Evolutionary conservation across 2,113 vertebrate genomes (phyloP).

Genomic region (Chroicocephalus ridibundus): DNA sequence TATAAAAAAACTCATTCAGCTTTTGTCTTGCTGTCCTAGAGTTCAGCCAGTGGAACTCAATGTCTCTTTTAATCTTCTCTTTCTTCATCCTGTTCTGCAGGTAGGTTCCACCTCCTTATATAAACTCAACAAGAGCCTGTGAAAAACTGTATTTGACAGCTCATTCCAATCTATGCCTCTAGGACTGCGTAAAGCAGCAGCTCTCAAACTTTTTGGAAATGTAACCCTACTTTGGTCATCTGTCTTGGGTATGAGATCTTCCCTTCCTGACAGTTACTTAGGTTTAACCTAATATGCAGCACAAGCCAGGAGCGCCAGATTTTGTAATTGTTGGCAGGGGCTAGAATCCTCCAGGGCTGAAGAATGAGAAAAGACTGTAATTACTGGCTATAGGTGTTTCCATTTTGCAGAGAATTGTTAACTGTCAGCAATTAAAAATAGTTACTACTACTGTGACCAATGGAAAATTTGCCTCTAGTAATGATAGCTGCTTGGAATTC

Average conservation of each 20-base stretch:
- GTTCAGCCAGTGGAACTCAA: not conserved
- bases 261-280: not conserved
- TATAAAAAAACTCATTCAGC: not conserved
- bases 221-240: not conserved
- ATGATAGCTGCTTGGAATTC: not conserved
- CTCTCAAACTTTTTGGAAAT: constrained; percentile 8
- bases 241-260: not conserved
- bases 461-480: not conserved
- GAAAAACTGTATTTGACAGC: constrained; percentile 38
- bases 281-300: not conserved
- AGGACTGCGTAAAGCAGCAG: not conserved
- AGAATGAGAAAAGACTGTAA: not conserved
- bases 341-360: not conserved
- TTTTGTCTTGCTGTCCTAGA: not conserved
- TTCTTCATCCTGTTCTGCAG: constrained; percentile 6
- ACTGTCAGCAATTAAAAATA: constrained; percentile 9
- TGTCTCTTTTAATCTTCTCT: not conserved
- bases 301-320: not conserved
- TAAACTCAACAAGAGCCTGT: not conserved
- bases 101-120: constrained; percentile 37
- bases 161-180: constrained; percentile 11
- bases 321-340: not conserved
- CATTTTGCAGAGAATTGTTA: not conserved
- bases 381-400: not conserved
- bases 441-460: not conserved